Evolutionary conservation across 2,113 vertebrate species (phyloP), one percentile per base, ranked within the genome.

Genomic region (Hemiscyllium ocellatum): DNA sequence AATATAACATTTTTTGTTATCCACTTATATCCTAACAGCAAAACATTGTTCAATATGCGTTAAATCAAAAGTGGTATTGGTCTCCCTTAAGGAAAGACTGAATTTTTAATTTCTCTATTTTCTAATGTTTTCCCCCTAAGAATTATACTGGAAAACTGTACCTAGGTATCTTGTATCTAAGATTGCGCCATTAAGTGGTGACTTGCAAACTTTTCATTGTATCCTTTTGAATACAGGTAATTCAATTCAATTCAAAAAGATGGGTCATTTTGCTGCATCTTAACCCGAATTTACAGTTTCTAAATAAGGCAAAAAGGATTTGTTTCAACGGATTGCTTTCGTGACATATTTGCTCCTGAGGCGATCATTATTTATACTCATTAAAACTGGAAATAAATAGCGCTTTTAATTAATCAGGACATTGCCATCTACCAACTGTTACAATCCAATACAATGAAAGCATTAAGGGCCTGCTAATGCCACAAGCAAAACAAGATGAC

Each of bases 401-500:
- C 47, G 37, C 87, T 91, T 65, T n/a, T 91, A 91, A 93, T 66
- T 37, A 61, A 37, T 93, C 61, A 42, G 61, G 33, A 37, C n/a
- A 22, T 37, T 66, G 89, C 33, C 61, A 93, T 37, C 33, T 8
- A 66, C 61, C 61, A 93, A 68, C 33, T 65, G 61, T 93, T 93
- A 66, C 2, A 37, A 66, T 93, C n/a, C 66, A 6, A 66, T 68
- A n/a, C 19, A 66, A 66, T 66, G 61, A 93, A 93, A 93, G 33
- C 33, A 66, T 66, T 66, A 93, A 65, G 33, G 3, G 22, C 89
- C 6, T 66, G 19, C 89, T 68, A 66, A 12, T 17, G 61, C 89
- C 33, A 68, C 61, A 37, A 93, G 89, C 61, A 93, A 93, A 93
- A 66, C 61, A 15, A 93, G 89, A n/a, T 20, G 87, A 90, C 52